These are phyloP conservation scores for Cherax quadricarinatus DNA, from an alignment of 1,140 invertebrate genomes.

Conservation along the genomic window DNA sequence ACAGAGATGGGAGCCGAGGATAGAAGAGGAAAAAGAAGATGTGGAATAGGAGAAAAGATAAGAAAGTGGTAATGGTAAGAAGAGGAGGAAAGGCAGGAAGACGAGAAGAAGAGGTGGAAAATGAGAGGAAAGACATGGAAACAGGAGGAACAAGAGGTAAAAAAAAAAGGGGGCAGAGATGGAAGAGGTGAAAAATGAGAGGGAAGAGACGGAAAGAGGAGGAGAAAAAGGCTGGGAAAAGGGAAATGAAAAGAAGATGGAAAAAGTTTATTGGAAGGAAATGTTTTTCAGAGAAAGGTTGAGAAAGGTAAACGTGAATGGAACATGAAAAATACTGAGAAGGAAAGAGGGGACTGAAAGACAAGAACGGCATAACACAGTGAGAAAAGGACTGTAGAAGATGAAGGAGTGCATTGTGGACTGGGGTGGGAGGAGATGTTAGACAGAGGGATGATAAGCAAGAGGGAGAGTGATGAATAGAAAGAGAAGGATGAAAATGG, in stretches of 20 bases:
- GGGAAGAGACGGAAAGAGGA: background rate
- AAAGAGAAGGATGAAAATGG: background rate
- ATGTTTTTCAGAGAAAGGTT: no score
- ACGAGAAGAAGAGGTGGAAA: background rate
- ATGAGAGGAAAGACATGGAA: background rate
- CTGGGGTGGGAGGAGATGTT: no score
- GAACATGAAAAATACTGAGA: no score
- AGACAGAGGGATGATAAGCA: no score
- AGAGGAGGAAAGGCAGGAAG: background rate
- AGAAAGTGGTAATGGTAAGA: background rate
- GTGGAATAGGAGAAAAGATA: background rate
- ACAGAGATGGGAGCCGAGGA: background rate
- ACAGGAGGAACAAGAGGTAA: background rate
- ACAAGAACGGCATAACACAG: no score
- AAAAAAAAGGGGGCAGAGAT: background rate
- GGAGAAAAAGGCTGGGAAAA: background rate
- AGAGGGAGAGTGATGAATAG: no score
- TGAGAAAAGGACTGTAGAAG: no score
- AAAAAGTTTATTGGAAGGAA: no score
- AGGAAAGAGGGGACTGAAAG: no score
- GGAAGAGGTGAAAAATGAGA: background rate
- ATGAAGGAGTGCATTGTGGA: no score
- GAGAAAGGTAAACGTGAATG: no score
- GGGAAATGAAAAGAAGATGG: no score
- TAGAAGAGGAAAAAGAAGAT: background rate